A percentile compares a stretch with the other conserved stretches of the same genome.
phyloP scores from a whole-genome alignment of 2,113 vertebrate genomes.

The Salvelinus sp. region DNA sequence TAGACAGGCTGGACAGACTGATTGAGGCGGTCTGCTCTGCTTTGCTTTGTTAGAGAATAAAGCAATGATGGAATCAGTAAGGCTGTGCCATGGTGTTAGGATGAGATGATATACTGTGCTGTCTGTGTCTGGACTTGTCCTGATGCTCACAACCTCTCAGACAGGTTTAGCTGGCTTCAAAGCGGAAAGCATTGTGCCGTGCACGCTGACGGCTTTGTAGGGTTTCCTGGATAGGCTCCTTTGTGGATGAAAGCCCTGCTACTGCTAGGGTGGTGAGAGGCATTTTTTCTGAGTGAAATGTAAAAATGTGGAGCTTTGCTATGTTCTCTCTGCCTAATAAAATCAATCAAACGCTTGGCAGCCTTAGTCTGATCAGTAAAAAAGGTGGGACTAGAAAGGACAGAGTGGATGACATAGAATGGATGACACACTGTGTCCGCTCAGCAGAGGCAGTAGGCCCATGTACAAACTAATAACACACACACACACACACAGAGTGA shows the following conservation, averaged over 20 bases:
- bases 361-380: too few relatives aligned
- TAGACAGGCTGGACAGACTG: background rate
- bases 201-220: background rate
- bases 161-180: constrained; percentile 11
- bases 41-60: background rate
- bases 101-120: background rate
- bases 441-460: too few relatives aligned
- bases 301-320: too few relatives aligned
- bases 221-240: background rate
- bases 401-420: too few relatives aligned
- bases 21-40: background rate
- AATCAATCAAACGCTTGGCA: too few relatives aligned
- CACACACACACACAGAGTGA: too few relatives aligned
- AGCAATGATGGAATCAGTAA: constrained; percentile 12
- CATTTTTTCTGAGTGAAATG: too few relatives aligned
- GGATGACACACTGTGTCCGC: too few relatives aligned
- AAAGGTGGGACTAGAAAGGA: too few relatives aligned
- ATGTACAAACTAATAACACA: too few relatives aligned
- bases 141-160: constrained; percentile 19
- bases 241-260: background rate
- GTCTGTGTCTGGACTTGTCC: constrained; percentile 8
- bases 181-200: background rate
- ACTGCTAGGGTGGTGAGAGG: background rate
- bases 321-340: too few relatives aligned
- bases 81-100: constrained; percentile 10